These are phyloP conservation scores for Chascanopsetta lugubris DNA, from an alignment of 2,113 vertebrate species.

Conservation along the genomic window DNA sequence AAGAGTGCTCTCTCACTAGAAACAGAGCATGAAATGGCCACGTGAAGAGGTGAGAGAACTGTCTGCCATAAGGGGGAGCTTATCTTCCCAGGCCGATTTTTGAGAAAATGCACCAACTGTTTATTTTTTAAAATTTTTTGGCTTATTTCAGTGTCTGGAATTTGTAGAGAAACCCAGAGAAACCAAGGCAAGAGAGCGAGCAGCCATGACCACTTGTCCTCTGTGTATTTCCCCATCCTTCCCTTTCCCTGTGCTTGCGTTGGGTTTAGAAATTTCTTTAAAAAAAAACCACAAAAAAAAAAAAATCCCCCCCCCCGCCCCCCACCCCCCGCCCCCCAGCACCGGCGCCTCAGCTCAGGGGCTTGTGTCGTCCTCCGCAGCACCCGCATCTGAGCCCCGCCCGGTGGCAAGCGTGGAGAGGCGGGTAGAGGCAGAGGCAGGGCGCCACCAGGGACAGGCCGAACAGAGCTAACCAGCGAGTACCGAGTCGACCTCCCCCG, in stretches of 20 bases:
- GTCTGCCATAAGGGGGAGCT: slow-evolving; percentile 75
- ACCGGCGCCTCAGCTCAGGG: slow-evolving; percentile 82
- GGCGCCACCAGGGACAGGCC: slow-evolving; percentile 94
- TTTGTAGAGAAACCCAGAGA: slow-evolving; percentile 69
- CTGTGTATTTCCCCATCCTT: slow-evolving; percentile 51
- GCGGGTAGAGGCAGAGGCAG: slow-evolving; percentile 98
- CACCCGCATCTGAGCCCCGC: slow-evolving; percentile 92
- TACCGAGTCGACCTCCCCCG: slow-evolving; percentile 86
- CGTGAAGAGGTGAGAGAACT: slow-evolving; percentile 67
- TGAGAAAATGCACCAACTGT: slow-evolving; percentile 71
- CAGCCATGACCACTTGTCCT: slow-evolving; percentile 43
- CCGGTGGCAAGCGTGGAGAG: slow-evolving; percentile 94
- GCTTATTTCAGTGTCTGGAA: slow-evolving; percentile 77
- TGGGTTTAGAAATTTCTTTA: slow-evolving; percentile 58
- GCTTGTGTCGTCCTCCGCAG: slow-evolving; percentile 97
- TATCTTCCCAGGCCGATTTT: slow-evolving; percentile 78
- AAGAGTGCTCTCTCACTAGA: slow-evolving; percentile 67
- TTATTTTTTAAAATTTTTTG: slow-evolving; percentile 52
- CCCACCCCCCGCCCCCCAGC: slow-evolving; percentile 20
- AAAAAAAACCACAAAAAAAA: too few species aligned
- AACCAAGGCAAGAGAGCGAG: slow-evolving; percentile 61
- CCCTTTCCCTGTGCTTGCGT: slow-evolving; percentile 69
- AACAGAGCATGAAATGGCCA: slow-evolving; percentile 68
- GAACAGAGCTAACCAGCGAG: slow-evolving; percentile 95
- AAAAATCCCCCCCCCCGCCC: too few species aligned